These are phyloP conservation scores for Rotaria macrura DNA, from an alignment of 2,888 invertebrate genomes.

Conservation along the genomic window DNA sequence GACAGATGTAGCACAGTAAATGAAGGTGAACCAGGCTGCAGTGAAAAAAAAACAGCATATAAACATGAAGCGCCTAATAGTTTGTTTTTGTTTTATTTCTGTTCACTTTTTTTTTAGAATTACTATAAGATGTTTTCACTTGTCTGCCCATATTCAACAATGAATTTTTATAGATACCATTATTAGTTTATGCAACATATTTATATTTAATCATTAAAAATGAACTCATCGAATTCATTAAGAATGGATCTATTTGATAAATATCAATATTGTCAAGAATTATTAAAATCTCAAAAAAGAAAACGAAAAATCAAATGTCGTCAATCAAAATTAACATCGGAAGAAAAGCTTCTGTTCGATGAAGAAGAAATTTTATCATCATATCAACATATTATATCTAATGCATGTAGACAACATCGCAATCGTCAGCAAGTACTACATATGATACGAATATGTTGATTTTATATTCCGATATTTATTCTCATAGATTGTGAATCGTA, in stretches of 20 bases:
- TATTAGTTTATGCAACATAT: neutral
- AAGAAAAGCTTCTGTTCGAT: neutral
- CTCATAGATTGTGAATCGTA: neutral
- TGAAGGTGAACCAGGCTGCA: conserved; percentile 34
- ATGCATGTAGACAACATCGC: neutral
- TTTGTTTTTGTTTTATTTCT: neutral
- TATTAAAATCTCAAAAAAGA: neutral
- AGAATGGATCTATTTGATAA: neutral
- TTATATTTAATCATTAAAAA: too few species aligned
- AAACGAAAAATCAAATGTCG: neutral
- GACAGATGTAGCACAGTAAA: conserved; percentile 80
- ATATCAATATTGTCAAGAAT: neutral
- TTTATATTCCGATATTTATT: neutral
- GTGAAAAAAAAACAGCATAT: too few species aligned
- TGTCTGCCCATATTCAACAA: too few species aligned
- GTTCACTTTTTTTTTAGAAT: neutral
- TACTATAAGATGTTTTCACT: neutral
- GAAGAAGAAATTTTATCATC: neutral
- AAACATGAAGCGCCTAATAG: neutral
- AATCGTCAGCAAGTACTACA: neutral
- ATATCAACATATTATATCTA: neutral
- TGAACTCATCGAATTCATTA: neutral
- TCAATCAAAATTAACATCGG: neutral
- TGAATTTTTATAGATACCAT: neutral
- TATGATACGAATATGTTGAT: too few species aligned